Base-by-base conservation (phyloP, 2,888 invertebrate genomes). In the Sicus ferrugineus region DNA sequence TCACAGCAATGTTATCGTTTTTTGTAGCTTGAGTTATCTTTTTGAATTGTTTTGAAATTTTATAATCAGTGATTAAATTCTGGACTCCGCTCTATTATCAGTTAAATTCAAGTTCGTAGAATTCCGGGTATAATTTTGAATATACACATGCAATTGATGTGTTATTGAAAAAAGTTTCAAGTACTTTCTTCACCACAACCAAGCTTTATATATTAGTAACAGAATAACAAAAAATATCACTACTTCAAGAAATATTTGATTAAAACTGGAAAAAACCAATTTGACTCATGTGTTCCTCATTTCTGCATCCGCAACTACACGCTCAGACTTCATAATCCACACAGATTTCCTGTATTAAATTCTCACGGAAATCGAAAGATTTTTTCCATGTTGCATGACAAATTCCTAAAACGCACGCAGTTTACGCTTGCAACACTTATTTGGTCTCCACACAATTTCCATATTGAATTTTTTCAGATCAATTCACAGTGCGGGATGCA, bases 301-400 rank as follows among this genome's bases (percentile, higher is more conserved):
- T 54, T 54, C 28, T 7, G 14, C 28, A 26, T 54, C 54, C 14
- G 16, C 26, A 4, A 21, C 52, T 52, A 14, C 3, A 7, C 28
- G 11, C 23, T 21, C 21, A 34, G 19, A 31, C 38, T 59, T 31
- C 23, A 19, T 30, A 19, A 31, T 34, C 6, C 21, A 38, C 5
- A 19, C 14, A 28, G 46, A 48, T 58, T 67, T 67, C 59, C 67
- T 67, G 67, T 21, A 31, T 67, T 59, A 34, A 59, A 31, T 59
- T 67, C 59, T 67, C 59, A 67, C 58, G 67, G 67, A 67, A 59
- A 67, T 67, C 23, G 46, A n/a, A 67, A 4, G n/a, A 30, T 59
- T 59, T 30, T 48, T 19, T 46, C 30, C 30, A 48, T 19, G 30
- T 48, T 46, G 21, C 59, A 59, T 46, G 58, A 67, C 58, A 30